phyloP scores from a whole-genome alignment of 2,888 invertebrate genomes.

The Pharmacophagus antenor region DNA sequence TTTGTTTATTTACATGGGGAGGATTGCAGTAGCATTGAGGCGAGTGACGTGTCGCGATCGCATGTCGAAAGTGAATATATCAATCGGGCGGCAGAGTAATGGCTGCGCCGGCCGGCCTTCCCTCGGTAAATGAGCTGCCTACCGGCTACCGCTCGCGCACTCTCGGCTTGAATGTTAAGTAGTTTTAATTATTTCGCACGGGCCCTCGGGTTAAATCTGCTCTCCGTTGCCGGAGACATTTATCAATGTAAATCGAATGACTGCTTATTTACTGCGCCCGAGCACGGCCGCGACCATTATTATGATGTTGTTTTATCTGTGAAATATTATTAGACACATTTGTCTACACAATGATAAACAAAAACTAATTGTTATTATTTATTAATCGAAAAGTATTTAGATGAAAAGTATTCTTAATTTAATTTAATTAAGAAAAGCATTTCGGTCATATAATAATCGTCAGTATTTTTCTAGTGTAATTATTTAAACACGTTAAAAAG shows the following conservation, averaged over 20 bases:
- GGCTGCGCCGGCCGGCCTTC: slow-evolving; percentile 53
- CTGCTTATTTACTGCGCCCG: slow-evolving; percentile 45
- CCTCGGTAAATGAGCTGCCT: slow-evolving; percentile 46
- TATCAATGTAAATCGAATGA: slow-evolving; percentile 53
- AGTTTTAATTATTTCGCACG: slow-evolving; percentile 77
- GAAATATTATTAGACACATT: slow-evolving; percentile 23
- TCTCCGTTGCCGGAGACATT: slow-evolving; percentile 56
- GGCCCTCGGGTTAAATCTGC: slow-evolving; percentile 59
- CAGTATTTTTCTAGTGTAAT: no score
- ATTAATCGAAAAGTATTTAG: background rate
- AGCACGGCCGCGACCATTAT: slow-evolving; percentile 51
- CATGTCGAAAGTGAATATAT: slow-evolving; percentile 76
- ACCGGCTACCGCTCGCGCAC: slow-evolving; percentile 62
- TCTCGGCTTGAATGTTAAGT: slow-evolving; percentile 77
- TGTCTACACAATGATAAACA: slow-evolving; percentile 8
- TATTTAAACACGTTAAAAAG: no score
- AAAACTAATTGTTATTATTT: slow-evolving; percentile 1
- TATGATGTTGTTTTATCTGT: slow-evolving; percentile 45
- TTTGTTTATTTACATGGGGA: slow-evolving; percentile 52
- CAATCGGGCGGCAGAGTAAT: slow-evolving; percentile 70
- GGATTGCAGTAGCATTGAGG: slow-evolving; percentile 37
- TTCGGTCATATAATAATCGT: no score
- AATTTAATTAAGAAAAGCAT: no score
- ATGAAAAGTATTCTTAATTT: no score
- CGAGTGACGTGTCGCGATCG: slow-evolving; percentile 76